Conservation (phyloP, 2,797 vertebrate genomes). For the Scomberomorus guttatus region DNA sequence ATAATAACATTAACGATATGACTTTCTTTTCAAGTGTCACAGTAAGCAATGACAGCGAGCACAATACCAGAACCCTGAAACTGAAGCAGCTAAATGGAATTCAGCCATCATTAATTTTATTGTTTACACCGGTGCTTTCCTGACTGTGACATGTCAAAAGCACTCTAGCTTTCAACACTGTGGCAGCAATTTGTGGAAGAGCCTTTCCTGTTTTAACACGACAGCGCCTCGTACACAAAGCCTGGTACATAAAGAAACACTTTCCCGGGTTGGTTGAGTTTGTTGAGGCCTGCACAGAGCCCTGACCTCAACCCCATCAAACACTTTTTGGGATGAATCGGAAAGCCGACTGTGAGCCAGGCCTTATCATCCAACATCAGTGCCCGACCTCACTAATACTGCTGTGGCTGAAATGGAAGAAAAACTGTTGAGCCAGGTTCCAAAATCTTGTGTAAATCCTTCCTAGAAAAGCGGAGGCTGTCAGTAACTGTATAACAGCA, state of each 20-base stretch:
- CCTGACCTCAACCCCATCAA: conserved; percentile 55
- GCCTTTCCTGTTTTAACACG: not conserved
- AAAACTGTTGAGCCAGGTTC: conserved; percentile 51
- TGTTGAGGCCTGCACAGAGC: conserved; percentile 32
- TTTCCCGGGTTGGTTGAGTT: conserved; percentile 25
- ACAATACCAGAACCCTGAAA: no score
- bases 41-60: not conserved
- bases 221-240: not conserved
- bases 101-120: not conserved
- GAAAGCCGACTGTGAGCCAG: conserved; percentile 24
- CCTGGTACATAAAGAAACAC: conserved; percentile 16
- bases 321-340: conserved; percentile 58
- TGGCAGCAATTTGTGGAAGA: not conserved
- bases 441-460: conserved; percentile 41
- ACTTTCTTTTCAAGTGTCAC: no score
- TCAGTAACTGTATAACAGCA: conserved; percentile 8
- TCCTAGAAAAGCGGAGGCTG: conserved; percentile 22
- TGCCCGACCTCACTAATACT: conserved; percentile 60
- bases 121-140: not conserved
- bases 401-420: conserved; percentile 44
- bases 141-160: no score
- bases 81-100: not conserved
- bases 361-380: conserved; percentile 67
- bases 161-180: not conserved
- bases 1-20: no score